Conservation (phyloP, 2,888 invertebrate species). For the Amiota communis region DNA sequence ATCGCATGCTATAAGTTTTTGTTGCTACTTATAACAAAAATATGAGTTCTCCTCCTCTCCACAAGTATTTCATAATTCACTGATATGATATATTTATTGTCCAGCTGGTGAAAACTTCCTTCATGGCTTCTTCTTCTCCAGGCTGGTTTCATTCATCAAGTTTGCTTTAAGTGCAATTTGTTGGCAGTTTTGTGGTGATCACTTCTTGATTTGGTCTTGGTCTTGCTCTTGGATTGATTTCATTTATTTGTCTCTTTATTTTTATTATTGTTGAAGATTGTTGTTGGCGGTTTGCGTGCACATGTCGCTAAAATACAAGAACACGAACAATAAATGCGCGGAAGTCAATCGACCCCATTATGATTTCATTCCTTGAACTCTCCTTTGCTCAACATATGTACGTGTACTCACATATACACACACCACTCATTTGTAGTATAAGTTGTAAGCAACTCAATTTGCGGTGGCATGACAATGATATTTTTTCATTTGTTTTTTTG, state of each 20-base stretch:
- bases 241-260: constrained; percentile 4
- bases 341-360: constrained; percentile 20
- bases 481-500: constrained; percentile 24
- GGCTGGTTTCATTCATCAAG: background rate
- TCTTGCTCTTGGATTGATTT: background rate
- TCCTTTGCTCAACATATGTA: too few relatives aligned
- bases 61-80: background rate
- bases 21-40: background rate
- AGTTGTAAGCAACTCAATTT: constrained; percentile 1
- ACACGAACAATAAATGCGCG: constrained; percentile 33
- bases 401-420: too few relatives aligned
- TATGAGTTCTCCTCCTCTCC: background rate
- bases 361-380: too few relatives aligned
- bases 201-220: background rate
- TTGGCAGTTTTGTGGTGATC: background rate
- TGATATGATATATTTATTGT: constrained; percentile 9
- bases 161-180: constrained; percentile 10
- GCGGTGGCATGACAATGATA: constrained; percentile 20
- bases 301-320: constrained; percentile 28
- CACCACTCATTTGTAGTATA: too few relatives aligned
- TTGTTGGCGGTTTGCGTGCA: constrained; percentile 18
- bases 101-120: constrained; percentile 26
- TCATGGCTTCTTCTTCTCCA: too few relatives aligned
- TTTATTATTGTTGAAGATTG: too few relatives aligned
- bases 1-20: constrained; percentile 17